Percentiles rank a stretch among this genome's conserved stretches.
These are phyloP conservation scores for Tetragonisca angustula DNA, from an alignment of 2,888 invertebrate species.

Conservation along the genomic window DNA sequence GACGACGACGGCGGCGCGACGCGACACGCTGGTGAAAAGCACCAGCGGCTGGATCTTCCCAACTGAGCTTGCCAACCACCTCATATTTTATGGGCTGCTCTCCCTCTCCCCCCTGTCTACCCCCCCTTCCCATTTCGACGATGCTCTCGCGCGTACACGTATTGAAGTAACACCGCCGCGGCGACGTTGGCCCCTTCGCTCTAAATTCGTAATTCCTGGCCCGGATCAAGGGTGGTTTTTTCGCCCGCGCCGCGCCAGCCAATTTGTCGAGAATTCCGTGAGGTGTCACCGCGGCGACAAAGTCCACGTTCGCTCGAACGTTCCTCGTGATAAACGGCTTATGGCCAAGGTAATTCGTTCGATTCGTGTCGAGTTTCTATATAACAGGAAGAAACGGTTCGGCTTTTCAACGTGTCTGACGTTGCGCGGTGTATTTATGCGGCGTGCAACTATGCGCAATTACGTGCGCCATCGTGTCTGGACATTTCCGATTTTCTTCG, in stretches of 20 bases:
- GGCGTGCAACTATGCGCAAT: too few species aligned
- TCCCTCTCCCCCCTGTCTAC: not conserved
- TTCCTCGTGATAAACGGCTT: conserved; percentile 7
- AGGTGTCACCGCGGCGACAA: not conserved
- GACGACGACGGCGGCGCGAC: conserved; percentile 14
- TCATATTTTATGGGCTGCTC: conserved; percentile 58
- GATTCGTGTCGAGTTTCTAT: not conserved
- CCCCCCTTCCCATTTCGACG: conserved; percentile 14
- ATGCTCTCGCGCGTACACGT: conserved; percentile 48
- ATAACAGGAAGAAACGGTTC: not conserved
- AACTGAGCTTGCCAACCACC: conserved; percentile 44
- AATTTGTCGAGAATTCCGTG: conserved; percentile 7
- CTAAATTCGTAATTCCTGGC: conserved; percentile 46
- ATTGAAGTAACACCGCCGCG: conserved; percentile 37
- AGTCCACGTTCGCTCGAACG: not conserved
- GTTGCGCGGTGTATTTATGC: too few species aligned
- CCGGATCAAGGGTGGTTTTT: conserved; percentile 21
- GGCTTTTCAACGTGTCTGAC: not conserved
- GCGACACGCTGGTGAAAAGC: conserved; percentile 48
- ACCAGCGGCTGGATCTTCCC: conserved; percentile 40
- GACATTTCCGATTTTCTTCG: too few species aligned
- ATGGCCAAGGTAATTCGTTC: conserved; percentile 20
- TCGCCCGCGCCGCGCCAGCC: not conserved
- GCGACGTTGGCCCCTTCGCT: conserved; percentile 19
- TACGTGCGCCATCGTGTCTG: too few species aligned